phyloP scores from a whole-genome alignment of 2,888 invertebrate species.

The Archips crataeganus region DNA sequence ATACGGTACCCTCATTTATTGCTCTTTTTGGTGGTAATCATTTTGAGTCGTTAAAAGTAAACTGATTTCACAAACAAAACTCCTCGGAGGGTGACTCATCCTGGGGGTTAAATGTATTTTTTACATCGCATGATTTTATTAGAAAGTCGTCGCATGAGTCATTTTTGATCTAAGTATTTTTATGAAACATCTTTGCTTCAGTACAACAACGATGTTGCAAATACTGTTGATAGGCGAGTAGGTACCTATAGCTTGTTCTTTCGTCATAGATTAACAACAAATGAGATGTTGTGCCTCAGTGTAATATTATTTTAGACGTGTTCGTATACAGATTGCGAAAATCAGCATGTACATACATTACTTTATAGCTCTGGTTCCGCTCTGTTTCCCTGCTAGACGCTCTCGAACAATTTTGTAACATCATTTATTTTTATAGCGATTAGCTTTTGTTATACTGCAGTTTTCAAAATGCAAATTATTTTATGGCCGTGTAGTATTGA shows the following conservation, averaged over 20 bases:
- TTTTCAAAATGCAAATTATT: slow-evolving; percentile 48
- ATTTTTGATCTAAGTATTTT: slow-evolving; percentile 28
- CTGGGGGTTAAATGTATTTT: slow-evolving; percentile 65
- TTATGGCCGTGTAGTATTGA: slow-evolving; percentile 46
- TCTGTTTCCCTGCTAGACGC: slow-evolving; percentile 75
- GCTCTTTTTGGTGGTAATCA: slow-evolving; percentile 52
- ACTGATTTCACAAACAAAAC: slow-evolving; percentile 47
- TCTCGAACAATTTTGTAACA: slow-evolving; percentile 80
- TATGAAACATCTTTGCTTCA: slow-evolving; percentile 29
- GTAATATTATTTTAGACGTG: slow-evolving; percentile 72
- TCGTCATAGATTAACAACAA: slow-evolving; percentile 59
- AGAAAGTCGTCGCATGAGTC: slow-evolving; percentile 56
- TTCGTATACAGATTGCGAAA: slow-evolving; percentile 74
- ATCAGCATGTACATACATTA: slow-evolving; percentile 82
- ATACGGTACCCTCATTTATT: slow-evolving; percentile 57
- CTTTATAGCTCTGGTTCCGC: slow-evolving; percentile 78
- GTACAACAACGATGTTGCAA: slow-evolving; percentile 33
- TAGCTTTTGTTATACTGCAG: slow-evolving; percentile 67
- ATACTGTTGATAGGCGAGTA: slow-evolving; percentile 51
- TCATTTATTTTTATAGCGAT: slow-evolving; percentile 73
- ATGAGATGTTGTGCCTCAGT: slow-evolving; percentile 72
- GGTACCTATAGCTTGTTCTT: slow-evolving; percentile 29
- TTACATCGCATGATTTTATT: slow-evolving; percentile 64
- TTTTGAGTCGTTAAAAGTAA: slow-evolving; percentile 34
- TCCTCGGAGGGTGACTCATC: slow-evolving; percentile 79